These are phyloP conservation scores for Drosophila suboccidentalis DNA, from an alignment of 2,888 invertebrate genomes.

Conservation along the genomic window DNA sequence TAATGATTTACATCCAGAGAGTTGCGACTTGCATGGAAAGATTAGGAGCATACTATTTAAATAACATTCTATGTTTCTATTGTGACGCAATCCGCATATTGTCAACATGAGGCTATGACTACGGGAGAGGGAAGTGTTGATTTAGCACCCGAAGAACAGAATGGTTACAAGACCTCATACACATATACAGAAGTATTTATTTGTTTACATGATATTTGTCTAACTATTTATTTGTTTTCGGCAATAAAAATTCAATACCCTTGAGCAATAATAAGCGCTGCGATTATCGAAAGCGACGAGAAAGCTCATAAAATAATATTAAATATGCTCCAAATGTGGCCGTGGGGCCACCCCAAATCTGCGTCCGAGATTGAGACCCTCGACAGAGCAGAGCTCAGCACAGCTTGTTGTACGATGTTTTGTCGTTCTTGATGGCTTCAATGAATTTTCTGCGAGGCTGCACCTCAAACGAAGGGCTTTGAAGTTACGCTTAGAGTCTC, in stretches of 20 bases:
- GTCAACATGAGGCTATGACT: not conserved
- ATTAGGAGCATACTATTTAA: not conserved
- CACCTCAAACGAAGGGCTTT: constrained; percentile 76
- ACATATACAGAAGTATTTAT: constrained; percentile 29
- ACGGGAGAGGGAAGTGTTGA: constrained; percentile 2
- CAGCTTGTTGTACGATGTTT: constrained; percentile 9
- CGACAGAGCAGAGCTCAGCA: constrained; percentile 1
- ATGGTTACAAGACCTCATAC: not conserved
- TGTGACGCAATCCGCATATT: constrained; percentile 28
- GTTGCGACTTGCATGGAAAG: not conserved
- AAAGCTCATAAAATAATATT: not conserved
- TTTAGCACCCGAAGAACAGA: constrained; percentile 5
- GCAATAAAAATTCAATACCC: constrained; percentile 53
- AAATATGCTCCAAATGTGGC: constrained; percentile 42
- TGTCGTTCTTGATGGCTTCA: constrained; percentile 56
- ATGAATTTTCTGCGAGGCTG: constrained; percentile 77
- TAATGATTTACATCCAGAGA: not conserved
- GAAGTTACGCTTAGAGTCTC: constrained; percentile 61
- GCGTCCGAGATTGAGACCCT: constrained; percentile 22
- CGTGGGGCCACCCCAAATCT: constrained; percentile 15
- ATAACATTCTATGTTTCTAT: not conserved
- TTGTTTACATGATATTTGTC: constrained; percentile 48
- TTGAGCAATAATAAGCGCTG: constrained; percentile 51
- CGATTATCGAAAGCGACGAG: constrained; percentile 26
- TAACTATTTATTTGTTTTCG: constrained; percentile 63